Conservation (phyloP, 2,888 invertebrate genomes). For the Orgyia antiqua region DNA sequence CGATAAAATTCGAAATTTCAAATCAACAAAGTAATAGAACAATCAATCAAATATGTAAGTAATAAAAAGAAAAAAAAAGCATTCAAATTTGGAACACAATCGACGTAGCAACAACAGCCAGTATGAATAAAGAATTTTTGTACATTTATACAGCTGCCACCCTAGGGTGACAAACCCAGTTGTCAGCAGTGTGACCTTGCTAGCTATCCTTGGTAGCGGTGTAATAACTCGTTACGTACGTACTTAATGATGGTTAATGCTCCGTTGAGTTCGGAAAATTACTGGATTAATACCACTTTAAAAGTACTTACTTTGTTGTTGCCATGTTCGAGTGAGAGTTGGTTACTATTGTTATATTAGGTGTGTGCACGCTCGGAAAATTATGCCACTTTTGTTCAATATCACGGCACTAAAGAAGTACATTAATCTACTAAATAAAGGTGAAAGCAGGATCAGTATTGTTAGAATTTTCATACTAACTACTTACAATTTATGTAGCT, state of each 20-base stretch:
- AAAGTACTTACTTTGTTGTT: slow-evolving; percentile 15
- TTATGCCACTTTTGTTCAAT: too few relatives aligned
- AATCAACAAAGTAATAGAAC: slow-evolving; percentile 1
- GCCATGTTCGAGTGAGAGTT: slow-evolving; percentile 4
- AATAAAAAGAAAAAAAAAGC: too few relatives aligned
- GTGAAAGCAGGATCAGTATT: too few relatives aligned
- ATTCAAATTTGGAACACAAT: slow-evolving; percentile 11
- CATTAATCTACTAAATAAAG: too few relatives aligned
- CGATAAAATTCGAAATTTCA: slow-evolving; percentile 3
- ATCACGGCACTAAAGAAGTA: too few relatives aligned
- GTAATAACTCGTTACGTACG: slow-evolving; percentile 8
- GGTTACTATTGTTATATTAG: too few relatives aligned
- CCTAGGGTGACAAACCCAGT: slow-evolving; percentile 16
- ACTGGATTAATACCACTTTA: slow-evolving; percentile 23
- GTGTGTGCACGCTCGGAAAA: too few relatives aligned
- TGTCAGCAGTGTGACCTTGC: slow-evolving; percentile 20
- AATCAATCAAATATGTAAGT: neutral
- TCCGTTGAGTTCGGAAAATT: slow-evolving; percentile 27
- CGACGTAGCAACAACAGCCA: slow-evolving; percentile 19
- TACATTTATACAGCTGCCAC: slow-evolving; percentile 10
- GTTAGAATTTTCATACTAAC: too few relatives aligned
- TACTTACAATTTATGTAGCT: too few relatives aligned
- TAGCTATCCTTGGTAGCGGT: slow-evolving; percentile 24
- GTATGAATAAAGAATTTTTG: slow-evolving; percentile 21
- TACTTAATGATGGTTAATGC: slow-evolving; percentile 30